Percentiles rank a stretch among this genome's conserved stretches.
Evolutionary conservation across 2,888 invertebrate species (phyloP).

Genomic region (Nematopogon swammerdamellus): DNA sequence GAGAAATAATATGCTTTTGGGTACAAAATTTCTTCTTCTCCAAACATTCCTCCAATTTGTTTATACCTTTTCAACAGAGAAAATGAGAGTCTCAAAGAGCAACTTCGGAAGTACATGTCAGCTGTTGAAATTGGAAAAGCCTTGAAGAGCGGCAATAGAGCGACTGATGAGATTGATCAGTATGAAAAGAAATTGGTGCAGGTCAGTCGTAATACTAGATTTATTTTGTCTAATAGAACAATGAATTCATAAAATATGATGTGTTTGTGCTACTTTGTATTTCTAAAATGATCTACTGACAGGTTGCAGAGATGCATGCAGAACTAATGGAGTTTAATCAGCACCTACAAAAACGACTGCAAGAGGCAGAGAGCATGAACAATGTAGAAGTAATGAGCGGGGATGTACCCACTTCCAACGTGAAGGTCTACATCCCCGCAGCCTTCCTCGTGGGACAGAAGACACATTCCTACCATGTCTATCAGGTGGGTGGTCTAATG

Average conservation of each 20-base stretch:
- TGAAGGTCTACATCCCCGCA: slow-evolving; percentile 85
- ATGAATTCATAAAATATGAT: too few species aligned
- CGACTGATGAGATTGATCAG: slow-evolving; percentile 67
- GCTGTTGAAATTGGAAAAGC: slow-evolving; percentile 87
- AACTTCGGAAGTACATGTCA: slow-evolving; percentile 80
- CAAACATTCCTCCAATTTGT: too few species aligned
- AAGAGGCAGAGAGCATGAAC: slow-evolving; percentile 38
- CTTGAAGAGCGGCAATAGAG: slow-evolving; percentile 57
- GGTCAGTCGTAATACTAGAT: slow-evolving; percentile 36
- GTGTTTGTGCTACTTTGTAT: too few species aligned
- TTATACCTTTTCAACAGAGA: slow-evolving; percentile 64
- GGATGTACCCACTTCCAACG: slow-evolving; percentile 48
- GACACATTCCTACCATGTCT: slow-evolving; percentile 82
- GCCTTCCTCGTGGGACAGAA: slow-evolving; percentile 67
- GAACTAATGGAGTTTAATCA: slow-evolving; percentile 92
- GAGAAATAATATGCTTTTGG: too few species aligned
- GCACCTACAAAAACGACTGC: slow-evolving; percentile 68
- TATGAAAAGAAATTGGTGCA: slow-evolving; percentile 86
- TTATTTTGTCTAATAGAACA: too few species aligned
- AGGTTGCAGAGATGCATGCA: slow-evolving; percentile 94
- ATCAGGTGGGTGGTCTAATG: too few species aligned
- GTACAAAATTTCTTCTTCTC: too few species aligned
- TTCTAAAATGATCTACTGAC: slow-evolving; percentile 5
- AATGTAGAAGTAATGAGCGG: slow-evolving; percentile 24
- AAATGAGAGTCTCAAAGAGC: slow-evolving; percentile 80